Conservation (phyloP, 2,888 invertebrate species). For the Pogonocherus hispidulus region DNA sequence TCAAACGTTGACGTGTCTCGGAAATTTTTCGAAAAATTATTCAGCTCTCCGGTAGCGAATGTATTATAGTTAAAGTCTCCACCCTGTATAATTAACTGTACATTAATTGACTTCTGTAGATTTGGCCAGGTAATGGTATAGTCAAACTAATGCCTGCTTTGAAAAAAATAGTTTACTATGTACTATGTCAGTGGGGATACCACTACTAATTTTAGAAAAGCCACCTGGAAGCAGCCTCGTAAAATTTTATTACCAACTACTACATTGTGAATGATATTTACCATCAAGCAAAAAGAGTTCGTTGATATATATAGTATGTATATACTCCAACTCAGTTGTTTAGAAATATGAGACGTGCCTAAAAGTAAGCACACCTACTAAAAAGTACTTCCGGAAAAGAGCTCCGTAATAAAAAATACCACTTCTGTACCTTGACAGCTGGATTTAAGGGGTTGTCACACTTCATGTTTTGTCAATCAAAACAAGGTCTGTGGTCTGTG, state of each 20-base stretch:
- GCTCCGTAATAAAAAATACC: not conserved
- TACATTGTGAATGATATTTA: conserved; percentile 5
- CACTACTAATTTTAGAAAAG: not conserved
- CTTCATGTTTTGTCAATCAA: no score
- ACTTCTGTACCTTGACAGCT: not conserved
- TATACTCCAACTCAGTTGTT: not conserved
- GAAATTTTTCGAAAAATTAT: no score
- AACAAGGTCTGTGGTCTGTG: no score
- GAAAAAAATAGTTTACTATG: not conserved
- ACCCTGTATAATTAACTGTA: no score
- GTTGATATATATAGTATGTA: not conserved
- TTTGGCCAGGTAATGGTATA: no score
- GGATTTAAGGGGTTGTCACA: not conserved
- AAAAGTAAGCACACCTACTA: not conserved
- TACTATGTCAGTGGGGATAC: not conserved
- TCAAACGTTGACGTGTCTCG: no score
- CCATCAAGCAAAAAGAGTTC: not conserved
- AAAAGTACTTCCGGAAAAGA: not conserved
- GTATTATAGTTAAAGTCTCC: no score
- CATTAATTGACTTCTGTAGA: no score
- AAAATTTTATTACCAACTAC: conserved; percentile 1
- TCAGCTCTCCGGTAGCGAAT: no score
- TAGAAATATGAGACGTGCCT: not conserved
- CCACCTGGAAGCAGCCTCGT: not conserved
- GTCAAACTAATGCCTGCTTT: no score